Percentiles rank a stretch among this genome's conserved stretches.
Evolutionary conservation across 2,797 vertebrate species (phyloP).

Genomic region (Lithobates pipiens): DNA sequence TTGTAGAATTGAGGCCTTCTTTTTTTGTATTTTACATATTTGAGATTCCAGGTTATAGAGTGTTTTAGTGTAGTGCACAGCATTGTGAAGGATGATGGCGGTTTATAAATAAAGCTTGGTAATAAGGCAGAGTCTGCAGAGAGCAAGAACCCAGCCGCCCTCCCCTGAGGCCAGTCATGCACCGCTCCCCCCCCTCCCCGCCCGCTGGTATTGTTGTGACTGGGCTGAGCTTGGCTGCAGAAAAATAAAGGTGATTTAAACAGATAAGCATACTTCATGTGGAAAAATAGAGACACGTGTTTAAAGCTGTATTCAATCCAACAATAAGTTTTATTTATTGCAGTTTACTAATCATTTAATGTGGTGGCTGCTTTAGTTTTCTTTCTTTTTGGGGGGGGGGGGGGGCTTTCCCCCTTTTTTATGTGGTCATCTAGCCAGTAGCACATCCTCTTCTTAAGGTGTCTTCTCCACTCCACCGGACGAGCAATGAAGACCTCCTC

Average conservation of each 20-base stretch:
- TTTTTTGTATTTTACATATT: constrained; percentile 5
- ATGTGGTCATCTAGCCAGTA: no score
- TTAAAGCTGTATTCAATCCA: background rate
- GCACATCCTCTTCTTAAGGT: no score
- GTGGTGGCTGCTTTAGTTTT: no score
- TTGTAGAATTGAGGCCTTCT: background rate
- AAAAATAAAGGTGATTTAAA: constrained; percentile 28
- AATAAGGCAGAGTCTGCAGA: constrained; percentile 22
- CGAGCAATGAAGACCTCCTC: no score
- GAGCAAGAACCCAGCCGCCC: constrained; percentile 2
- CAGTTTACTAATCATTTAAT: no score
- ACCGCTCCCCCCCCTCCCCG: background rate
- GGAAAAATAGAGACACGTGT: background rate
- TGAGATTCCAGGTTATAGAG: constrained; percentile 3
- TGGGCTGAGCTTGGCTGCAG: constrained; percentile 15
- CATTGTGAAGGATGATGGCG: background rate
- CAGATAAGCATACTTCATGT: constrained; percentile 1
- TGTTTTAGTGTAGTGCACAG: background rate
- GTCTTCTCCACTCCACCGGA: no score
- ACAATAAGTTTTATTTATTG: no score
- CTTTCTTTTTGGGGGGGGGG: no score
- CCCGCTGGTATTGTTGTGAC: constrained; percentile 34
- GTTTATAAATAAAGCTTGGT: constrained; percentile 26
- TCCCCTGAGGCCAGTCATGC: constrained; percentile 29
- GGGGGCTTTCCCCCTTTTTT: no score